These are phyloP conservation scores for Bothrops alternatus DNA, from an alignment of 2,797 vertebrate genomes.

Conservation along the genomic window DNA sequence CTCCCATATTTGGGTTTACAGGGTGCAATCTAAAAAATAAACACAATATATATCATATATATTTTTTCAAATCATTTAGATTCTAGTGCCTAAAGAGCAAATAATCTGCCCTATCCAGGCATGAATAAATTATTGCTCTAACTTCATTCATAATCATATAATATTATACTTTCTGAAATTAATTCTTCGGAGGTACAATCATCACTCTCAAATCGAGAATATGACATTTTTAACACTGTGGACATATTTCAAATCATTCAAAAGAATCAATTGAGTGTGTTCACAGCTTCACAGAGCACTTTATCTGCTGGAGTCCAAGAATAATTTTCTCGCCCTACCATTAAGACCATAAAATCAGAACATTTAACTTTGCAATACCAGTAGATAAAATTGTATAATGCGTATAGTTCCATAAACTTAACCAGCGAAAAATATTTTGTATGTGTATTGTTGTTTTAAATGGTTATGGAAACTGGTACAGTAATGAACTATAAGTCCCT, in stretches of 20 bases:
- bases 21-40: too few relatives aligned
- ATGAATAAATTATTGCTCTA: neutral
- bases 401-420: neutral
- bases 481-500: neutral
- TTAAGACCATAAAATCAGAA: neutral
- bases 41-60: neutral
- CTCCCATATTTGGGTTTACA: too few relatives aligned
- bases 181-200: neutral
- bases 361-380: neutral
- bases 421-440: neutral
- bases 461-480: neutral
- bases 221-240: neutral
- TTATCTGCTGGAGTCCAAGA: neutral
- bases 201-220: neutral
- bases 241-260: neutral
- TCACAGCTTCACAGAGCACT: neutral
- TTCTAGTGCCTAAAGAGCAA: neutral
- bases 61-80: neutral
- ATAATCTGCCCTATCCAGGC: neutral
- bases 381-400: neutral
- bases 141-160: neutral
- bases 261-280: neutral
- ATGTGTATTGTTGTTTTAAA: neutral
- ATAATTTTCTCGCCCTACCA: neutral
- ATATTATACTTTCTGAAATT: neutral